These are phyloP conservation scores for Vireo griseus DNA, from an alignment of 2,797 vertebrate genomes.

Conservation along the genomic window DNA sequence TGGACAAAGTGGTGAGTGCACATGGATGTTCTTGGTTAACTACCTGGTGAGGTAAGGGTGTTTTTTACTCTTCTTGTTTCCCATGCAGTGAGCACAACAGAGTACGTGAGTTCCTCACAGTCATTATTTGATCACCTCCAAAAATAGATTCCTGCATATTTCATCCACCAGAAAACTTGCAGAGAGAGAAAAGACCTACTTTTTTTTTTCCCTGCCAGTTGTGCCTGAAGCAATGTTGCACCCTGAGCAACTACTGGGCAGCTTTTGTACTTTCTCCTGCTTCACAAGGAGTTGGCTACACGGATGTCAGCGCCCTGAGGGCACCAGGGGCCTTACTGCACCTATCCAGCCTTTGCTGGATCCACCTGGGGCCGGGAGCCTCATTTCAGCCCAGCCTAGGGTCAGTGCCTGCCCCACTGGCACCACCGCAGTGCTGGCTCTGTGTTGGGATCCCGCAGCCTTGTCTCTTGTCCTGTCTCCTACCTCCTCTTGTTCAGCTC, in stretches of 20 bases:
- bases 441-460: rapidly evolving
- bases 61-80: not conserved
- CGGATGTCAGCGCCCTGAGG: not conserved
- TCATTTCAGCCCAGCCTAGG: not conserved
- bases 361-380: not conserved
- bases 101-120: not conserved
- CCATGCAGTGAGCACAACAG: not conserved
- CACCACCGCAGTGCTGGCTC: not conserved
- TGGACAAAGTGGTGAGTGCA: not conserved
- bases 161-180: not conserved
- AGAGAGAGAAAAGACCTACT: slow-evolving; percentile 8
- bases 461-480: not conserved
- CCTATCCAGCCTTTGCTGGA: not conserved
- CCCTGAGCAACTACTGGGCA: not conserved
- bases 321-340: not conserved
- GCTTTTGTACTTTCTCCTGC: not conserved
- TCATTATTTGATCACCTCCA: not conserved
- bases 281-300: not conserved
- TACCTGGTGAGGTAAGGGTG: not conserved
- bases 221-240: not conserved
- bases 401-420: not conserved
- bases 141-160: slow-evolving; percentile 23
- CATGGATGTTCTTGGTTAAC: not conserved
- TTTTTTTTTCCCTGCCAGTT: not conserved
- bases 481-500: not conserved